Base-by-base conservation (phyloP, 2,113 vertebrate genomes). In the Zosterops borbonicus region DNA sequence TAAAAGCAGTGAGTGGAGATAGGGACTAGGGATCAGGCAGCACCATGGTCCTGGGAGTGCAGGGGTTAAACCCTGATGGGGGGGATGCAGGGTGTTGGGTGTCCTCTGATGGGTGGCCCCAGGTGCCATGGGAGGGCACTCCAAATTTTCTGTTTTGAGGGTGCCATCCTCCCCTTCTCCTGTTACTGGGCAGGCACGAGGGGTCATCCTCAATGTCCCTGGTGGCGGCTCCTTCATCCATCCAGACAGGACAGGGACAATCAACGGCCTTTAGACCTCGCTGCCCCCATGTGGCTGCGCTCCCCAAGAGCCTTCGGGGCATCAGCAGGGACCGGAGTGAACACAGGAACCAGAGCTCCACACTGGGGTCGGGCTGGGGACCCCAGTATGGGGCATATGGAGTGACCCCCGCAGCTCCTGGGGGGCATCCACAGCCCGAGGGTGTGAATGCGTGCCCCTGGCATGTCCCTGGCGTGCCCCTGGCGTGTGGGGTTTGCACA, bases 251-350 rank as follows among this genome's bases (percentile, higher is more conserved):
- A 37, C 68, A 74, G 59, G 60, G 50, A 73, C 50, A 73, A 47
- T 25, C 42, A 3, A 7, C 0, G 14, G 22, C 67, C 67, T 35
- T 13, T 9, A 31, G 12, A 29, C 25, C 49, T 7, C 27, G 16
- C 5, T 14, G 47, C 24, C n/a, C 56, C 47, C 47, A 4, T 1
- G 47, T 13, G 46, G 64, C 73, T 53, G 41, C 4, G 1, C 15
- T n/a, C 28, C 21, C 41, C 8, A 25, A 14, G 65, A 29, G 41
- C 74, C 15, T 21, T 46, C 65, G 12, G 24, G 29, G 58, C 2
- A 0, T 28, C 47, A 41, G 15, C 24, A 7, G 24, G 31, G 67
- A 27, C 35, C 1, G 7, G 58, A 23, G 35, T 5, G 35, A 56
- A 3, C 59, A 3, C 33, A 6, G 19, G 60, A 42, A 23, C 44